Evolutionary conservation across 1,140 invertebrate genomes (phyloP).

Genomic region (Lepidurus couesii): DNA sequence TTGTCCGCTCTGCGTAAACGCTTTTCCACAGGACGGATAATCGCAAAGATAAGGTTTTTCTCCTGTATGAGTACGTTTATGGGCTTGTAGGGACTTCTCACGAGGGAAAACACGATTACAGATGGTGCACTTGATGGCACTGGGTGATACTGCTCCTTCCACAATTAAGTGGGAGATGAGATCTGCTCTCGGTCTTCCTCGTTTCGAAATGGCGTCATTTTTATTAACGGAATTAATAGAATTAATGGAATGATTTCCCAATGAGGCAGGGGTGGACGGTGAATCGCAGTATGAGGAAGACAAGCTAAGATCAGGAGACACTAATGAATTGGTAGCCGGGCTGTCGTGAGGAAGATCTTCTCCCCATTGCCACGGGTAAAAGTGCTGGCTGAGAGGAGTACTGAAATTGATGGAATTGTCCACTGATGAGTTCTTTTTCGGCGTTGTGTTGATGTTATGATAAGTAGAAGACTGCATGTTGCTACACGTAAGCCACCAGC

Average conservation of each 20-base stretch:
- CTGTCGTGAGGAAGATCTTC: neutral
- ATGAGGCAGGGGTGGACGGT: neutral
- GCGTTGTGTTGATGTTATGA: neutral
- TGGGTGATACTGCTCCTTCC: slow-evolving; percentile 61
- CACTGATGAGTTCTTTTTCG: neutral
- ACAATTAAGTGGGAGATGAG: slow-evolving; percentile 63
- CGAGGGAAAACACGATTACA: slow-evolving; percentile 71
- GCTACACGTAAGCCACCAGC: neutral
- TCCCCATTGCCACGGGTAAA: neutral
- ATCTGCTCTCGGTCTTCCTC: slow-evolving; percentile 68
- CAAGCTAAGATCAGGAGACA: neutral
- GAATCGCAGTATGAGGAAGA: neutral
- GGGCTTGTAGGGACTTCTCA: slow-evolving; percentile 75
- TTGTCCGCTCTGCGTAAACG: slow-evolving; percentile 77
- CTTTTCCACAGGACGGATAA: slow-evolving; percentile 65
- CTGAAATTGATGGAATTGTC: neutral
- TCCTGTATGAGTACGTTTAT: slow-evolving; percentile 71
- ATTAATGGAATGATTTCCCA: neutral
- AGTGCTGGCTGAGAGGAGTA: neutral
- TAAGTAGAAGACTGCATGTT: slow-evolving; percentile 8
- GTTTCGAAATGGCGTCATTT: slow-evolving; percentile 37
- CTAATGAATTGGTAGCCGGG: neutral
- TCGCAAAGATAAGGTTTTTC: slow-evolving; percentile 73
- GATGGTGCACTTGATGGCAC: slow-evolving; percentile 65
- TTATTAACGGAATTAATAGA: neutral